Percentiles rank a stretch among this genome's conserved stretches.
phyloP scores from a whole-genome alignment of 2,888 invertebrate species.

The Cheilosia urbana region DNA sequence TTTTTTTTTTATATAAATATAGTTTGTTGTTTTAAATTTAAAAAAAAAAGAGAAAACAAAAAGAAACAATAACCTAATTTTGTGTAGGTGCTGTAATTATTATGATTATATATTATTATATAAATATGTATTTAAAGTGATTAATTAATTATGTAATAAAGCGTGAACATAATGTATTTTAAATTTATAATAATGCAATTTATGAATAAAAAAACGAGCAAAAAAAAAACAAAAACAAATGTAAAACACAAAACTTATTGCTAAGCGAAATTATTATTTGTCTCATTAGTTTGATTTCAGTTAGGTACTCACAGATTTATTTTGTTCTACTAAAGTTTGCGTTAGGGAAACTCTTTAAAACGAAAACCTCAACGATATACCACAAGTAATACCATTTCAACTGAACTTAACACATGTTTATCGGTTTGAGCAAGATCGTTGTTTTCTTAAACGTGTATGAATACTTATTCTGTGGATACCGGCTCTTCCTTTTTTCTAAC shows the following conservation, averaged over 20 bases:
- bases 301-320: not conserved
- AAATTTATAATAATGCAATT: conserved; percentile 48
- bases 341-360: too few species aligned
- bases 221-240: conserved; percentile 35
- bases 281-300: not conserved
- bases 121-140: conserved; percentile 68
- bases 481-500: too few species aligned
- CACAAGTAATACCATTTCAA: too few species aligned
- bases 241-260: conserved; percentile 60
- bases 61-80: conserved; percentile 61
- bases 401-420: too few species aligned
- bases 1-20: conserved; percentile 33
- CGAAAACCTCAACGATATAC: too few species aligned
- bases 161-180: conserved; percentile 74
- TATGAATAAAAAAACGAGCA: conserved; percentile 31
- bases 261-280: conserved; percentile 58
- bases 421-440: too few species aligned
- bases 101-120: conserved; percentile 68
- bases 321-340: too few species aligned
- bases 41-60: not conserved
- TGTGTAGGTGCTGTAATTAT: conserved; percentile 75
- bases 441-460: too few species aligned
- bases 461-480: too few species aligned
- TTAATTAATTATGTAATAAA: conserved; percentile 74
- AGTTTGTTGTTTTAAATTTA: conserved; percentile 50